Base-by-base conservation (phyloP, 2,888 invertebrate genomes). In the Auanema freiburgensis region DNA sequence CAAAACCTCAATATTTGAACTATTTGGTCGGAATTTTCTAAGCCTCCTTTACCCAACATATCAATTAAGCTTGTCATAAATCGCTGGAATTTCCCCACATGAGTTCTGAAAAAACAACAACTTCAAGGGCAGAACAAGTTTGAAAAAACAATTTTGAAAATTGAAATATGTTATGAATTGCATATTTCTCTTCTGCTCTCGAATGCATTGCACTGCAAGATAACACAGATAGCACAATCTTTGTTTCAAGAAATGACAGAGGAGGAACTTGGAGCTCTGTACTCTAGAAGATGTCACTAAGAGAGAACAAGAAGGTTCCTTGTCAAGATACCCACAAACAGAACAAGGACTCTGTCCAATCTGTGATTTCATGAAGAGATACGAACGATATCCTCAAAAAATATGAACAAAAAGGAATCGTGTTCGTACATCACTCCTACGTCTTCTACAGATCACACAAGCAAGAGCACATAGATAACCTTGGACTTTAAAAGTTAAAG, bases 31-130 rank as follows among this genome's bases (percentile, higher is more conserved):
- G 65, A 65, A 52, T 67, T 67, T 43, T 73, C 65, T 49, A 49
- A 44, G 14, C 58, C 57, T 40, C 73, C 69, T 66, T 79, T 78
- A 14, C 76, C 71, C 51, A 80, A 59, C 71, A 80, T 68, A 59
- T 80, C 80, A 49, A 80, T 69, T 33, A 80, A 65, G 42, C 69
- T 59, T 11, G 74, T 80, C 53, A 79, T 75, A 63, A 80, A 79
- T 50, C 79, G 61, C 53, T 75, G 75, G 58, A 79, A 79, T 57
- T 79, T 79, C 40, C 78, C 76, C 10, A 79, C 76, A 62, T 80
- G 80, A 6, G 80, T 80, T 55, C 79, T 61, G 51, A 72, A 76
- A 18, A 68, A 58, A 16, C 23, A 21, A 44, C 10, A 55, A 8
- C 33, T 16, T 21, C 16, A 46, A 46, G 46, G 18, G 6, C 16